Evolutionary conservation across 2,113 vertebrate genomes (phyloP), one percentile per base, ranked within the genome.

Genomic region (Jaculus jaculus): DNA sequence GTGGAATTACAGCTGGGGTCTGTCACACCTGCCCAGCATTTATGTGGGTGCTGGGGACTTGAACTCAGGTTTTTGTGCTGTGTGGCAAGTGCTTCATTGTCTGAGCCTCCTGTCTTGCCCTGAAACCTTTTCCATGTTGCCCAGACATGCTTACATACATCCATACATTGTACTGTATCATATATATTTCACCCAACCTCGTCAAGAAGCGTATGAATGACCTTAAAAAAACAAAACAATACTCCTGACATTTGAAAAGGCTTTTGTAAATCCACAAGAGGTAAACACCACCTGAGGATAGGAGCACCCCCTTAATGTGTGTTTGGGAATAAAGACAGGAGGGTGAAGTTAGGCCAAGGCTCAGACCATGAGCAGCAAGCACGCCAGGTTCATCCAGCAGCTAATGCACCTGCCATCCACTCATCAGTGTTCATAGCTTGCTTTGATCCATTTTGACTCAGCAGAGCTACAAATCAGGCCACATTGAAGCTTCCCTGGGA

Each of bases 161-260:
- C 51, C 12, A 51, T 51, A 51, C 20, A 16, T 72, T 72, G 80
- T 37, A 69, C 58, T 58, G 16, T 26, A 13, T 34, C 34, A 24
- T 68, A 54, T 5, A 9, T 51, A 69, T 82, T 90, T 73, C 21
- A 85, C 30, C 71, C 6, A 51, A 30, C 28, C 28, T 58, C 24
- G 84, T 58, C 83, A 77, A 77, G 77, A 77, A 84, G 39, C 3
- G 26, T 65, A 51, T 47, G 17, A 47, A 60, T 69, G 26, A 42
- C 26, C n/a, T n/a, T 32, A 39, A 74, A 47, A 54, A 54, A 54
- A 54, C 10, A 54, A 54, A 54, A 54, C 54, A 34, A 69, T 51
- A 77, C 21, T n/a, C 68, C 84, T 84, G 91, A 47, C 30, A n/a
- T 84, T 91, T 47, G 60, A 89, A 72, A 86, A 69, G 85, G 24